Evolutionary conservation across 2,113 vertebrate genomes (phyloP), one percentile per base, ranked within the genome.

Genomic region (Channa maculata): DNA sequence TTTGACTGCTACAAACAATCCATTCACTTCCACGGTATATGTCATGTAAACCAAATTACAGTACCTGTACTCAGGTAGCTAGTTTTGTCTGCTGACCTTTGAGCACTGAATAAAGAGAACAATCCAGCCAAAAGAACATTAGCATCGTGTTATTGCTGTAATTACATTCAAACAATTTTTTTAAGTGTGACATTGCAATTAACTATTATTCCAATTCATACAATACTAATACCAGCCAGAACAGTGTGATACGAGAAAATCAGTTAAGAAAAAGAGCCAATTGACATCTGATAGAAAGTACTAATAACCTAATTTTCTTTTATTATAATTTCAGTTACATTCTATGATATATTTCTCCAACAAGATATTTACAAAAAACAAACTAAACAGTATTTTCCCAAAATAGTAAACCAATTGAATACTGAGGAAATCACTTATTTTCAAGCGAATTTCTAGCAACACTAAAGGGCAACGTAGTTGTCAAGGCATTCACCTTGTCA

Each of bases 361-460:
- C 83, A 82, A 83, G 67, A 65, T 52, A 84, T 88, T 86, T 87
- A 87, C 86, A 92, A 91, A 90, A 89, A 43, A 75, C 36, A 68
- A 70, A 88, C 66, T 6, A 4, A 75, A 85, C 54, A 82, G 43
- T 78, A 75, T n/a, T 82, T 82, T 80, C n/a, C 43, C 37, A 65
- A 82, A 85, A 84, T 45, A 41, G 62, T 64, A 70, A 84, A 57
- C 45, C 59, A 84, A 55, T 48, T 62, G 34, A 78, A 86, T 83
- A 84, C 59, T 64, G 64, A 80, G 54, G n/a, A 78, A 89, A 89
- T 84, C 86, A 79, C 41, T 58, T 55, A n/a, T 51, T 75, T 77
- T 82, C 81, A 77, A 84, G 87, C 85, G 77, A 70, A 78, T 84
- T 55, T 86, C 79, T 67, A 84, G 65, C 79, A 81, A 84, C 84